Percentiles rank a stretch among this genome's conserved stretches.
Conservation (phyloP, 2,113 vertebrate species). For the Etheostoma cragini region DNA sequence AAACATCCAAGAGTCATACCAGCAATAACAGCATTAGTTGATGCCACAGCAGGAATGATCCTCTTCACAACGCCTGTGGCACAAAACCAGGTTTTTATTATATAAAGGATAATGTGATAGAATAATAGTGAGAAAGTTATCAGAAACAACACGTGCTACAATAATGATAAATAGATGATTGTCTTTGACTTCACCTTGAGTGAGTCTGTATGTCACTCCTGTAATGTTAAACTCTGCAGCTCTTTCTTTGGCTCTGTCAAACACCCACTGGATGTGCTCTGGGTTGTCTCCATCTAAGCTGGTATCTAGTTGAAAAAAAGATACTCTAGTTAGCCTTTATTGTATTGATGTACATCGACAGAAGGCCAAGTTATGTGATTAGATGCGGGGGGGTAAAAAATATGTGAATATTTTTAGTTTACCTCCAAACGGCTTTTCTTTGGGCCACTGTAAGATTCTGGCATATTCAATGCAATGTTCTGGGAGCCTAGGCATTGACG, state of each 20-base stretch:
- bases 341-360: background rate
- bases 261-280: constrained; percentile 98
- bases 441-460: constrained; percentile 95
- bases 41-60: constrained; percentile 98
- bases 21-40: constrained; percentile 97
- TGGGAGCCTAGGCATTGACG: constrained; percentile 96
- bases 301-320: constrained; percentile 81
- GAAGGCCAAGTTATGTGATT: background rate
- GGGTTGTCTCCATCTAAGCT: constrained; percentile 95
- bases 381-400: background rate
- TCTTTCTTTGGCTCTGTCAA: constrained; percentile 91
- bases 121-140: background rate
- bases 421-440: constrained; percentile 98
- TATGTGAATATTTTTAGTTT: constrained; percentile 17
- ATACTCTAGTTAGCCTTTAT: background rate
- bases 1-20: constrained; percentile 79
- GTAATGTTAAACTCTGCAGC: constrained; percentile 93
- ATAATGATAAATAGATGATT: background rate
- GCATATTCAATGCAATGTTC: constrained; percentile 98
- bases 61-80: constrained; percentile 93
- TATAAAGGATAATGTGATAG: too few relatives aligned
- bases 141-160: background rate
- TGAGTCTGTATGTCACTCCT: constrained; percentile 96
- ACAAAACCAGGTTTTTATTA: constrained; percentile 17
- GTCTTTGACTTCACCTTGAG: constrained; percentile 88